phyloP scores from a whole-genome alignment of 2,888 invertebrate species.

The Actias luna region DNA sequence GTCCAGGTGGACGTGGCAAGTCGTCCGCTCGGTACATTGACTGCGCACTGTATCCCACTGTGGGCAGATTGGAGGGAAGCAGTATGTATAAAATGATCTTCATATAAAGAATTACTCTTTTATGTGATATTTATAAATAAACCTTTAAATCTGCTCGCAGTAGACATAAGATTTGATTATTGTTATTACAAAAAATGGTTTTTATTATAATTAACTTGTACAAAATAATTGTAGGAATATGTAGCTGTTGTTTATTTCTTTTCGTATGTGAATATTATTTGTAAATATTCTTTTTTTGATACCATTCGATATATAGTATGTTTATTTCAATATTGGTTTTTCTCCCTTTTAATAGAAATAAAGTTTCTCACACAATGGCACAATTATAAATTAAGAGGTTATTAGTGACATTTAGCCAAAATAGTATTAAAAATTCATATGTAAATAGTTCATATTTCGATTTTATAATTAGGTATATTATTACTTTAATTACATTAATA shows the following conservation, averaged over 20 bases:
- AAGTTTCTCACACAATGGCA: constrained; percentile 66
- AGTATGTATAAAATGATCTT: background rate
- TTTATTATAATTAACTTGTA: constrained; percentile 48
- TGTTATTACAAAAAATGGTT: background rate
- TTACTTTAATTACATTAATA: constrained; percentile 53
- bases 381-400: constrained; percentile 73
- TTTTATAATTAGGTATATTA: constrained; percentile 54
- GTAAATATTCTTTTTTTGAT: constrained; percentile 61
- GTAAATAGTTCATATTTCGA: constrained; percentile 74
- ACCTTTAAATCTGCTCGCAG: constrained; percentile 2
- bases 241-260: constrained; percentile 41
- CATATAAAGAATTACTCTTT: background rate
- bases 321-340: constrained; percentile 38
- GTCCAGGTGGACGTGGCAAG: constrained; percentile 14
- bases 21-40: constrained; percentile 9
- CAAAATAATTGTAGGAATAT: constrained; percentile 69
- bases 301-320: constrained; percentile 25
- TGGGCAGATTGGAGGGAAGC: background rate
- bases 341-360: constrained; percentile 19
- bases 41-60: background rate
- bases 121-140: background rate
- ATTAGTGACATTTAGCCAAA: constrained; percentile 80
- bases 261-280: constrained; percentile 37
- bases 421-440: constrained; percentile 67
- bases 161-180: background rate